phyloP scores from a whole-genome alignment of 2,797 vertebrate species.

The Tokudaia tokunoshimensis region DNA sequence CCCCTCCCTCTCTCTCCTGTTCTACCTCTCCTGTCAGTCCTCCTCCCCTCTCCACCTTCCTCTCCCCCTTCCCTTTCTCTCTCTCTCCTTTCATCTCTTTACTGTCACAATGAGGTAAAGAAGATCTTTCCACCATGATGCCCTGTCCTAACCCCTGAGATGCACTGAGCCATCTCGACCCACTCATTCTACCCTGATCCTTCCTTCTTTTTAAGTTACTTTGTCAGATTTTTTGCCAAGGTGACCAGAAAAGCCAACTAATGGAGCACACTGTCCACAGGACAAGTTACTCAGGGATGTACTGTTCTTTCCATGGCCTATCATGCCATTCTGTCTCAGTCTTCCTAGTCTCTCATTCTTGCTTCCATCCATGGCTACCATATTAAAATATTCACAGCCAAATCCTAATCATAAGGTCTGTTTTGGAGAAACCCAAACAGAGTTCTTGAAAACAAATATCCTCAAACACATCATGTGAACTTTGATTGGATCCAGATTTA shows the following conservation, averaged over 20 bases:
- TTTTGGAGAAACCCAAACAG: neutral
- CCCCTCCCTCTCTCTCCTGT: no score
- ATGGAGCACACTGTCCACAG: neutral
- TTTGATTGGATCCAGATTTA: neutral
- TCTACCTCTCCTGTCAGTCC: no score
- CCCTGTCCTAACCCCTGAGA: neutral
- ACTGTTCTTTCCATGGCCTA: neutral
- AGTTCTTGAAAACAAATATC: neutral
- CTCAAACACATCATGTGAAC: neutral
- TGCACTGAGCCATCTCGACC: neutral
- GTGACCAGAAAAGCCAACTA: neutral
- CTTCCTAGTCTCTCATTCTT: neutral
- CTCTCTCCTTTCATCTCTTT: neutral
- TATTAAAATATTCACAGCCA: neutral
- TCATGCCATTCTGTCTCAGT: neutral
- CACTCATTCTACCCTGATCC: no score
- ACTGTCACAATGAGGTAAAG: neutral
- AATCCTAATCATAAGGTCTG: neutral
- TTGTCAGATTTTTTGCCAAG: neutral
- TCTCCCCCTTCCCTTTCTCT: fast-evolving
- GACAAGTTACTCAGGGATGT: neutral
- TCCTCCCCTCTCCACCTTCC: no score
- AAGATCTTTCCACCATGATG: neutral
- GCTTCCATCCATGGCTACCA: neutral
- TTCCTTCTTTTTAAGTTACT: neutral